These are phyloP conservation scores for Helostoma temminkii DNA, from an alignment of 2,797 vertebrate genomes.

Conservation along the genomic window DNA sequence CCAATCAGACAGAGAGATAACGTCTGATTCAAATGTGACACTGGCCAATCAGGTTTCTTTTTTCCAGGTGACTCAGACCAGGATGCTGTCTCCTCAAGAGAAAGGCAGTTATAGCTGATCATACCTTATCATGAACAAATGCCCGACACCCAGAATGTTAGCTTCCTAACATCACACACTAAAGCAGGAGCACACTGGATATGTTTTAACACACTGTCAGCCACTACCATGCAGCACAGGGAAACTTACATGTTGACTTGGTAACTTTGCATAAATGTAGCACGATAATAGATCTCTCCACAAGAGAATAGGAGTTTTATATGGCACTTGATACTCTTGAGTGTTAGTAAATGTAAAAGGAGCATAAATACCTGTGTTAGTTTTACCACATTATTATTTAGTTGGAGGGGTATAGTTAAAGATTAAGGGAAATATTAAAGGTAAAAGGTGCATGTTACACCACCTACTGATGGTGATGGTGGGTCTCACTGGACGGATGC, in stretches of 20 bases:
- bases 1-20: conserved; percentile 30
- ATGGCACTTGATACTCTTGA: conserved; percentile 83
- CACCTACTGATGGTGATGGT: too few species aligned
- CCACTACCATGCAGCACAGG: conserved; percentile 78
- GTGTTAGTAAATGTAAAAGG: conserved; percentile 64
- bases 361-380: conserved; percentile 70
- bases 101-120: conserved; percentile 83
- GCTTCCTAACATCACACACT: conserved; percentile 73
- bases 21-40: conserved; percentile 31
- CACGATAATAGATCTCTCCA: conserved; percentile 70
- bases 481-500: too few species aligned
- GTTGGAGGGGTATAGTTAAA: conserved; percentile 52
- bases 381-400: conserved; percentile 58
- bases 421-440: conserved; percentile 28
- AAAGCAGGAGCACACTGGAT: conserved; percentile 71
- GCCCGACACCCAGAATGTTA: conserved; percentile 66
- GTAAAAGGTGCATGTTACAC: conserved; percentile 44
- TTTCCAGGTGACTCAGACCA: conserved; percentile 38
- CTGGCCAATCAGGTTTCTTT: conserved; percentile 38
- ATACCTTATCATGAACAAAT: conserved; percentile 67
- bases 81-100: conserved; percentile 81
- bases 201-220: conserved; percentile 56
- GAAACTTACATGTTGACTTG: conserved; percentile 63
- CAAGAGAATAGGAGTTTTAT: conserved; percentile 68
- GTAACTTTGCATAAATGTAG: conserved; percentile 78